A percentile compares a stretch with the other conserved stretches of the same genome.
These are phyloP conservation scores for Caranx ignobilis DNA, from an alignment of 2,113 vertebrate genomes.

Conservation along the genomic window DNA sequence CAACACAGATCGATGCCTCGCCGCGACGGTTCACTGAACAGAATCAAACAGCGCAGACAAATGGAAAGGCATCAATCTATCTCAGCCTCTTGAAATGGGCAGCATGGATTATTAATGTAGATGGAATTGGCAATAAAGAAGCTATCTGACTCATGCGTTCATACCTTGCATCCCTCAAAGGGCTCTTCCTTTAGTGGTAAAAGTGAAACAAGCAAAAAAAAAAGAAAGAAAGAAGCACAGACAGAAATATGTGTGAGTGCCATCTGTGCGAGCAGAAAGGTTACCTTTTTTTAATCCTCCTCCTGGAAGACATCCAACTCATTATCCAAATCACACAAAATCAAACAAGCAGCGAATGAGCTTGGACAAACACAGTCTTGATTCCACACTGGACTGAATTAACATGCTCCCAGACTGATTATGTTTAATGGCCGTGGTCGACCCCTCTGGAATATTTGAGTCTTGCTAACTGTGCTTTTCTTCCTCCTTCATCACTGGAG, in stretches of 20 bases:
- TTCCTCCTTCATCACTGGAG: slow-evolving; percentile 48
- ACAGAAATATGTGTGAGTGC: slow-evolving; percentile 74
- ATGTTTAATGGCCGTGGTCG: slow-evolving; percentile 38
- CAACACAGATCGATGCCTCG: slow-evolving; percentile 59
- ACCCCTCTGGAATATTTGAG: slow-evolving; percentile 50
- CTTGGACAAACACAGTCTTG: slow-evolving; percentile 55
- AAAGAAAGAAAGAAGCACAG: slow-evolving; percentile 43
- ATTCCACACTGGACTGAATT: slow-evolving; percentile 44
- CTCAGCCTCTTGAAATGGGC: slow-evolving; percentile 59
- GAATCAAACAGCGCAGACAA: slow-evolving; percentile 61
- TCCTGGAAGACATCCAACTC: slow-evolving; percentile 59
- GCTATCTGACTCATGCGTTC: slow-evolving; percentile 59
- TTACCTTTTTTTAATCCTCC: slow-evolving; percentile 60
- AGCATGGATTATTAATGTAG: slow-evolving; percentile 68
- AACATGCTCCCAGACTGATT: slow-evolving; percentile 54
- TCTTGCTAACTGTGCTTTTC: slow-evolving; percentile 51
- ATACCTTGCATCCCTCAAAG: slow-evolving; percentile 87
- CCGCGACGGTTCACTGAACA: slow-evolving; percentile 57
- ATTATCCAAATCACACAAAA: slow-evolving; percentile 57
- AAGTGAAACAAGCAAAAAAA: slow-evolving; percentile 43
- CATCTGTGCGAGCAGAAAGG: slow-evolving; percentile 28
- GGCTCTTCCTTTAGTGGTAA: slow-evolving; percentile 86
- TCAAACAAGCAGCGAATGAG: slow-evolving; percentile 55
- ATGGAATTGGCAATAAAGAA: slow-evolving; percentile 61
- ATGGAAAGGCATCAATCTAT: slow-evolving; percentile 65